These are phyloP conservation scores for Acheta domesticus DNA, from an alignment of 2,888 invertebrate species.

Conservation along the genomic window DNA sequence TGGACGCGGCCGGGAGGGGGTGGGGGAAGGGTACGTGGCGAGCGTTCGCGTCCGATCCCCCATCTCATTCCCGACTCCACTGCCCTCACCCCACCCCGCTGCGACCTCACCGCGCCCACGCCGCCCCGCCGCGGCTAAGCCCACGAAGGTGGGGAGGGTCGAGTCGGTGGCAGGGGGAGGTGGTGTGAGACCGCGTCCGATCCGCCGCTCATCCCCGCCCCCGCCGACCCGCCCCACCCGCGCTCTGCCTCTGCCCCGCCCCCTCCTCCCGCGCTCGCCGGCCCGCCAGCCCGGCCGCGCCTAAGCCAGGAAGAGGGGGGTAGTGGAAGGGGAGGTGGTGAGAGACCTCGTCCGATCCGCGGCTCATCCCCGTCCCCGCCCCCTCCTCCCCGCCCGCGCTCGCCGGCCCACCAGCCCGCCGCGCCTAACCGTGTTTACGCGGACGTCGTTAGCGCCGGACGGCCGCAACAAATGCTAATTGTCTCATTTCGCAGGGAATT, in stretches of 20 bases:
- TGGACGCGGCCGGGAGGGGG: background rate
- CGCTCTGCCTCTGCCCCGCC: background rate
- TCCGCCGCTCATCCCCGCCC: too few relatives aligned
- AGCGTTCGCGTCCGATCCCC: background rate
- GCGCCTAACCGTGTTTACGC: slow-evolving; percentile 18
- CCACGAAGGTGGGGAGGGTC: too few relatives aligned
- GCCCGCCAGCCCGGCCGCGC: background rate
- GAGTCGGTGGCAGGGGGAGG: too few relatives aligned
- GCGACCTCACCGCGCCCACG: too few relatives aligned
- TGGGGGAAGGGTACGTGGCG: background rate
- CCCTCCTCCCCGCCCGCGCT: background rate
- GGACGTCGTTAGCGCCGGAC: background rate
- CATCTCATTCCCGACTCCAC: too few relatives aligned
- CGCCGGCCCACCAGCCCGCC: background rate
- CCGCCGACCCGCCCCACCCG: background rate
- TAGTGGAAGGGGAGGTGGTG: too few relatives aligned
- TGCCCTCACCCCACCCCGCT: too few relatives aligned
- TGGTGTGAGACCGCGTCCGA: background rate
- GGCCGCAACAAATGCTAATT: slow-evolving; percentile 18
- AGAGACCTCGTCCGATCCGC: background rate
- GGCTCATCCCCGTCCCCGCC: background rate
- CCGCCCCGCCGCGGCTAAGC: too few relatives aligned
- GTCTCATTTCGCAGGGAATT: slow-evolving; percentile 18
- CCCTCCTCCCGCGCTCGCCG: background rate
- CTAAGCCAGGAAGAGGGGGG: too few relatives aligned